phyloP scores from a whole-genome alignment of 2,797 vertebrate genomes.

The Euphonia xanthogaster region DNA sequence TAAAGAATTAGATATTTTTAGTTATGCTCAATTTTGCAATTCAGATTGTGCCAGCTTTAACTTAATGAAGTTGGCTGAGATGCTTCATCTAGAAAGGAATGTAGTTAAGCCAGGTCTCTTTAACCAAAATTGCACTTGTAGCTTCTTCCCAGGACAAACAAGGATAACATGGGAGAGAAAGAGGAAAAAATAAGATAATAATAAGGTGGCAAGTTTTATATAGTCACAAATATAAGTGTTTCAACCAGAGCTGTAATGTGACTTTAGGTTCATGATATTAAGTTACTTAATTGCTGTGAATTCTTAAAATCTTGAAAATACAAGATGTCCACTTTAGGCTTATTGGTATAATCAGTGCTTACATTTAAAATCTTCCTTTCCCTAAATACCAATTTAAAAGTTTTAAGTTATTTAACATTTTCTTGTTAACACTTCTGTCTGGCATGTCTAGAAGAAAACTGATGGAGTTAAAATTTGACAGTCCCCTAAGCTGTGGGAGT shows the following conservation, averaged over 20 bases:
- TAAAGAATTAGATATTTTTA: slow-evolving; percentile 24
- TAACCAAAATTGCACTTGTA: background rate
- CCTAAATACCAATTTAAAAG: background rate
- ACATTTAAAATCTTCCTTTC: background rate
- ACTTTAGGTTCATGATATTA: background rate
- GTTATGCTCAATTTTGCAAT: slow-evolving; percentile 32
- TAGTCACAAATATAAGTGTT: background rate
- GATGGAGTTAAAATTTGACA: slow-evolving; percentile 1
- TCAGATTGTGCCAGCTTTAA: background rate
- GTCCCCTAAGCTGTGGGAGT: background rate
- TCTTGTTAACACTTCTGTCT: background rate
- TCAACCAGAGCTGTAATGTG: background rate
- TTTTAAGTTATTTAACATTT: background rate
- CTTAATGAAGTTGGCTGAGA: slow-evolving; percentile 17
- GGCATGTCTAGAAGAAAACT: background rate
- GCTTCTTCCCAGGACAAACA: background rate
- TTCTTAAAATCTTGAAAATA: background rate
- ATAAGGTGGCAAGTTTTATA: background rate
- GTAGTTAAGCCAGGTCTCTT: background rate
- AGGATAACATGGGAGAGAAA: background rate
- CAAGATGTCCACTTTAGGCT: background rate
- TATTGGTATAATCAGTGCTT: background rate
- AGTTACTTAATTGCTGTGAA: background rate
- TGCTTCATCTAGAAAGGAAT: background rate
- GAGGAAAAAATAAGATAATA: background rate